Conservation (phyloP, 2,113 vertebrate genomes). For the Passerina amoena region DNA sequence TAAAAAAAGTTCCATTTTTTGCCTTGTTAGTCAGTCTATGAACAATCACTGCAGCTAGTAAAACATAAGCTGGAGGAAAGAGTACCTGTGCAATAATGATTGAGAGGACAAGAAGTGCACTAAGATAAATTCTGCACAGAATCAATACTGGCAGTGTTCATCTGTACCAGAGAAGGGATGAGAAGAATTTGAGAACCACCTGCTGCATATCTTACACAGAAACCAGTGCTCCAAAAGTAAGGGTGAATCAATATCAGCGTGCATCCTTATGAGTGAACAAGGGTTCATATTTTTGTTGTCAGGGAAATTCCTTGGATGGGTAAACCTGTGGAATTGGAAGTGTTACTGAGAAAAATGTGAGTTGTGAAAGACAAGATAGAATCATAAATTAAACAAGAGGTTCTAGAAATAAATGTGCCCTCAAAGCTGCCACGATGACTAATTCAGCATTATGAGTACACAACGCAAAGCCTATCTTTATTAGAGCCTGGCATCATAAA, state of each 20-base stretch:
- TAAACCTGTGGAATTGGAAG: constrained; percentile 43
- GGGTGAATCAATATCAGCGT: not conserved
- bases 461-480: constrained; percentile 24
- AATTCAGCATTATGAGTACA: constrained; percentile 42
- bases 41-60: not conserved
- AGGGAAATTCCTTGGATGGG: constrained; percentile 41
- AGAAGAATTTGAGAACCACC: not conserved
- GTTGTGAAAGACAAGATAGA: constrained; percentile 48
- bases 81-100: not conserved
- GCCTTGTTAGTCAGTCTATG: not conserved
- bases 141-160: not conserved
- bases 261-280: not conserved
- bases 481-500: constrained; percentile 36
- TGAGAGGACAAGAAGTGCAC: not conserved
- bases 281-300: constrained; percentile 51
- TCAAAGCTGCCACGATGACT: constrained; percentile 48
- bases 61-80: not conserved
- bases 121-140: not conserved
- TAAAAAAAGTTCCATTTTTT: not conserved
- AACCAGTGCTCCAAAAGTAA: not conserved
- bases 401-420: constrained; percentile 48
- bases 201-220: not conserved
- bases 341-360: constrained; percentile 28
- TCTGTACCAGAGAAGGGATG: not conserved
- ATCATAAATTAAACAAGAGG: constrained; percentile 52